Evolutionary conservation across 2,888 invertebrate species (phyloP), one percentile per base, ranked within the genome.

Genomic region (Acleris cristana): DNA sequence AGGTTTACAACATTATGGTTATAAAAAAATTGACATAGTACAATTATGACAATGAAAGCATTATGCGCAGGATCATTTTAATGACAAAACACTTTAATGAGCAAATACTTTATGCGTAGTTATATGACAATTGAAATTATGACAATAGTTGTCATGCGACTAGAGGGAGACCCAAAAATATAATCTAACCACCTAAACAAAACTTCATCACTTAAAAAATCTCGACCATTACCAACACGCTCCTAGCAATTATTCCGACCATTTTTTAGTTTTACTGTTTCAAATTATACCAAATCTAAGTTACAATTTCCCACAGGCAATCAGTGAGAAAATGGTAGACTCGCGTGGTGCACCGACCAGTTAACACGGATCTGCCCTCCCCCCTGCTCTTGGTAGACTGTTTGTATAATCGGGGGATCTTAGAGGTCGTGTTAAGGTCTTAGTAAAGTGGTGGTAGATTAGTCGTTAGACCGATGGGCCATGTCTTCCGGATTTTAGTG

Each of bases 401-500:
- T 34, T 26, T 7, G 2, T 16, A 30, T 8, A 23, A 7, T n/a
- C 19, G 14, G n/a, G 7, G 19, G 56, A 40, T 53, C 40, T 12
- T 49, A 40, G 60, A 26, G 26, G 2, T 44, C 34, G 40, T 6
- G 40, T 19, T 51, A 49, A 55, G 49, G 55, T 60, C 65, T 55
- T 7, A 34, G 48, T 44, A 60, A 18, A 60, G 16, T 60, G 65
- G 59, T 61, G 55, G 12, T 56, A 51, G 40, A 45, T 61, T 23
- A 7, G n/a, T 26, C 45, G 26, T 45, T 89, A 89, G 83, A 80
- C 81, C 85, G 84, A 88, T 88, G 87, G 83, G 83, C 82, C 87
- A 81, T 86, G 81, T 79, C 87, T 89, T 89, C 89, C 88, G 84
- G 82, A 81, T 83, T 84, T 79, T 80, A 74, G 76, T 73, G 71